phyloP scores from a whole-genome alignment of 2,888 invertebrate genomes.

The Cacoxenus indagator region DNA sequence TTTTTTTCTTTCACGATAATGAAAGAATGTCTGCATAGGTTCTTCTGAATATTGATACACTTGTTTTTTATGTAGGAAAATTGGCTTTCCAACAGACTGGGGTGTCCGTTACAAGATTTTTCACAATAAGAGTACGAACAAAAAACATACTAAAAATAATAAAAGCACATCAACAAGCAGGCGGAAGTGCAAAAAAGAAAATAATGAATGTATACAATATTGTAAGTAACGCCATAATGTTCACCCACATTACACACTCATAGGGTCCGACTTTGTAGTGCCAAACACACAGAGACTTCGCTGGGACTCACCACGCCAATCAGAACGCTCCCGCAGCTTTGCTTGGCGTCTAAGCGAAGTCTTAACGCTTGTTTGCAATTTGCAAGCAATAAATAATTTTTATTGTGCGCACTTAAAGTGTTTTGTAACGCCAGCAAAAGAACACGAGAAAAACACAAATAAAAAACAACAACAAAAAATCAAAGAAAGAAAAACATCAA shows the following conservation, averaged over 20 bases:
- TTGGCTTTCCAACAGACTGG: no score
- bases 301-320: slow-evolving; percentile 27
- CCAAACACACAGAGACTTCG: background rate
- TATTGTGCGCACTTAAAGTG: slow-evolving; percentile 57
- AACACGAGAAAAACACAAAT: slow-evolving; percentile 30
- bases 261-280: background rate
- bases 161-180: slow-evolving; percentile 26
- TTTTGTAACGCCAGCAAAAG: slow-evolving; percentile 44
- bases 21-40: no score
- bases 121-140: no score
- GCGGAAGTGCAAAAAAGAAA: slow-evolving; percentile 29
- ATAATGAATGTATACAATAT: slow-evolving; percentile 11
- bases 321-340: background rate
- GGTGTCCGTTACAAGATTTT: no score
- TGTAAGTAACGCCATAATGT: slow-evolving; percentile 22
- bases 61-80: no score
- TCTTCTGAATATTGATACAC: no score
- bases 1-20: no score
- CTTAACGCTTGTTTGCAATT: slow-evolving; percentile 35
- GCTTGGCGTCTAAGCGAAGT: slow-evolving; percentile 19
- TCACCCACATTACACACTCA: slow-evolving; percentile 29
- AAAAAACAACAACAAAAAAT: background rate
- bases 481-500: background rate
- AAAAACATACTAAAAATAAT: background rate
- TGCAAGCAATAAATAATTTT: slow-evolving; percentile 57